Conservation (phyloP, 2,797 vertebrate genomes). For the Botia almorhae region DNA sequence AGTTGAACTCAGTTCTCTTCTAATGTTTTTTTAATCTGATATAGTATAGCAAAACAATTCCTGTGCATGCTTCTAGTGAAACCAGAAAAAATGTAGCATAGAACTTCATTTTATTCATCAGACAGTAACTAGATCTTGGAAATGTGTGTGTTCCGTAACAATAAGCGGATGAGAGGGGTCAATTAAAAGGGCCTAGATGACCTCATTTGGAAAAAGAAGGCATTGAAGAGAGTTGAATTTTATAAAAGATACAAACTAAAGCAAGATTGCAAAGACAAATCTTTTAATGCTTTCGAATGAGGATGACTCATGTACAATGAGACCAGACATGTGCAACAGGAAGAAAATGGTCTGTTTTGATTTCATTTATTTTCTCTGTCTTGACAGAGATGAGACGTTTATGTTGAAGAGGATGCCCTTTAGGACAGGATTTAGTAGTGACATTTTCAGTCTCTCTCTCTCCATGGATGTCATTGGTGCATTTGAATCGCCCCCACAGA, state of each 20-base stretch:
- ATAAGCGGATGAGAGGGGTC: too few relatives aligned
- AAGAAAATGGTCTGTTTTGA: constrained; percentile 2
- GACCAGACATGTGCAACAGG: not conserved
- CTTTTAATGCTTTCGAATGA: not conserved
- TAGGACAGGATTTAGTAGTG: constrained; percentile 37
- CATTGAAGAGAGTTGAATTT: too few relatives aligned
- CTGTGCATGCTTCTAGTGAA: too few relatives aligned
- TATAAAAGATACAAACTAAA: not conserved
- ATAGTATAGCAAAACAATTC: too few relatives aligned
- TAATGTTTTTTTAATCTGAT: too few relatives aligned
- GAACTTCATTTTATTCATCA: too few relatives aligned
- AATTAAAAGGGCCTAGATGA: too few relatives aligned
- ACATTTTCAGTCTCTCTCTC: constrained; percentile 29
- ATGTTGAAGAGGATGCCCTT: constrained; percentile 43
- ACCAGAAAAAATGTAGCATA: too few relatives aligned
- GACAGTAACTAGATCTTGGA: too few relatives aligned
- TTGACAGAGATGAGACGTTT: constrained; percentile 15
- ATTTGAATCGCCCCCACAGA: not conserved
- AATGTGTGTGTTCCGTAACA: too few relatives aligned
- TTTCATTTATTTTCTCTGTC: constrained; percentile 1
- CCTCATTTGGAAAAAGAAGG: too few relatives aligned
- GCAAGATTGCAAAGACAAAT: constrained; percentile 7
- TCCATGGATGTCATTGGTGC: not conserved
- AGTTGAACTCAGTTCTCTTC: too few relatives aligned
- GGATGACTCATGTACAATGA: not conserved